phyloP scores from a whole-genome alignment of 1,140 invertebrate genomes.

The Meloidogyne floridensis region DNA sequence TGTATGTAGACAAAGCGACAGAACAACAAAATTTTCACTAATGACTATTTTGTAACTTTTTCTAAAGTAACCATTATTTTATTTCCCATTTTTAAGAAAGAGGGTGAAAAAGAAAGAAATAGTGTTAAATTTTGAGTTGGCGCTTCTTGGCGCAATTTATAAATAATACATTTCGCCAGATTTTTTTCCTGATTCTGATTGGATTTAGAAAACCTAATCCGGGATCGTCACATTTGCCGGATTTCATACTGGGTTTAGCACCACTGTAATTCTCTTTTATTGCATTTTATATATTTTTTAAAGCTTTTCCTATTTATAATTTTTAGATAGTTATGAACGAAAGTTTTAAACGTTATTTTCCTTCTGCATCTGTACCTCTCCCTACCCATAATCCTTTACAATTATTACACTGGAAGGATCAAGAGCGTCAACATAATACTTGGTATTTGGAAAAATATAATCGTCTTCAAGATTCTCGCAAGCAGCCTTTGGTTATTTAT shows the following conservation, averaged over 20 bases:
- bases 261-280: too few relatives aligned
- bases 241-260: too few relatives aligned
- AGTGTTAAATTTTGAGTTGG: too few relatives aligned
- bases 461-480: slow-evolving; percentile 21
- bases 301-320: too few relatives aligned
- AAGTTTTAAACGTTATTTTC: background rate
- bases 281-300: too few relatives aligned
- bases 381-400: background rate
- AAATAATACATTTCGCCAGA: too few relatives aligned
- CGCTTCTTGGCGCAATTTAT: too few relatives aligned
- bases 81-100: background rate
- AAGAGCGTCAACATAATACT: background rate
- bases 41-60: background rate
- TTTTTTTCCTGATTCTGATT: too few relatives aligned
- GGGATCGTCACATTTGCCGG: too few relatives aligned
- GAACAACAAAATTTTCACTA: too few relatives aligned
- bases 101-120: background rate
- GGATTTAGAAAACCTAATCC: too few relatives aligned
- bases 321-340: background rate
- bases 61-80: background rate
- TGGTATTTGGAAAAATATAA: slow-evolving; percentile 27
- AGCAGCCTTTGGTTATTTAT: slow-evolving; percentile 15
- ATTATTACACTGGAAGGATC: background rate
- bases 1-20: too few relatives aligned
- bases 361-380: slow-evolving; percentile 1